Conservation (phyloP, 2,888 invertebrate species). For the Dolichomitus sp. region DNA sequence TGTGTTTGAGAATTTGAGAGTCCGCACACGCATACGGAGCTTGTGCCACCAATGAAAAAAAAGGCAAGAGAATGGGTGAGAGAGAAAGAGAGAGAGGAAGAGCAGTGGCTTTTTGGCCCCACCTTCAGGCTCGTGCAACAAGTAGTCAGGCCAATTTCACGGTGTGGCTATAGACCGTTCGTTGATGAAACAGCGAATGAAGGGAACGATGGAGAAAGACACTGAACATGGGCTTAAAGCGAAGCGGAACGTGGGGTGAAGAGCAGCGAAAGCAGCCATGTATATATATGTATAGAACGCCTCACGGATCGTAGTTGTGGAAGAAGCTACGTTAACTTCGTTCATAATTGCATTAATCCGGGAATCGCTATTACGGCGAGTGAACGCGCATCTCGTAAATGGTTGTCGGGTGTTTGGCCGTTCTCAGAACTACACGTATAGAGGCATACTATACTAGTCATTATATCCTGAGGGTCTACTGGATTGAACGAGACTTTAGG, state of each 20-base stretch:
- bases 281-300: constrained; percentile 29
- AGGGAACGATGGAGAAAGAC: constrained; percentile 46
- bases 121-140: constrained; percentile 72
- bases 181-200: constrained; percentile 43
- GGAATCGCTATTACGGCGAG: constrained; percentile 64
- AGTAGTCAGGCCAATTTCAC: constrained; percentile 74
- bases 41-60: constrained; percentile 46
- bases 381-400: constrained; percentile 72
- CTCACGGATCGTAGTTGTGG: constrained; percentile 46
- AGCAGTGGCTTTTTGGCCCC: constrained; percentile 52
- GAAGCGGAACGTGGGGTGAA: constrained; percentile 43
- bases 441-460: neutral
- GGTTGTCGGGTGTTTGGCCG: constrained; percentile 40
- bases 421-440: constrained; percentile 24
- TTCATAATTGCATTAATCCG: constrained; percentile 77
- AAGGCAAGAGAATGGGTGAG: neutral
- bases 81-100: constrained; percentile 34
- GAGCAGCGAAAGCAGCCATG: constrained; percentile 45
- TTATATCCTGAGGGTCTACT: constrained; percentile 19
- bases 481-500: constrained; percentile 39
- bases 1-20: constrained; percentile 50
- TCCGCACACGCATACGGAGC: constrained; percentile 40
- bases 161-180: constrained; percentile 42
- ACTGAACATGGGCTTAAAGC: constrained; percentile 36
- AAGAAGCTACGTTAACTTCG: constrained; percentile 64